phyloP scores from a whole-genome alignment of 2,888 invertebrate genomes.

The Lagria hirta region DNA sequence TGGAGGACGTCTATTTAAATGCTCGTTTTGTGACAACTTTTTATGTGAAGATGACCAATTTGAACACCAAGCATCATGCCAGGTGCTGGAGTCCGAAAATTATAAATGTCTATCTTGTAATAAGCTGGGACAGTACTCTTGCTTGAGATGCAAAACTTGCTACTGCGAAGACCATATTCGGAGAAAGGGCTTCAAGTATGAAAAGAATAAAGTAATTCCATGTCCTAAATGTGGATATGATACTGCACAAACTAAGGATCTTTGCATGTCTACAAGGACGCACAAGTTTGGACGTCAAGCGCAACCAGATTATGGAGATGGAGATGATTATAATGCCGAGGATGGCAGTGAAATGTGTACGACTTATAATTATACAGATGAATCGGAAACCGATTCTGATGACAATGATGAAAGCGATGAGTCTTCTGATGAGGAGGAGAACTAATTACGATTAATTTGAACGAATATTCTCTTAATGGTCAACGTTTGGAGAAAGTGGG shows the following conservation, averaged over 20 bases:
- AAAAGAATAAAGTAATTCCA: slow-evolving; percentile 79
- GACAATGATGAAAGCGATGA: slow-evolving; percentile 57
- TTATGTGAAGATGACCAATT: slow-evolving; percentile 95
- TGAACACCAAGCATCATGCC: slow-evolving; percentile 96
- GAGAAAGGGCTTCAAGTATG: slow-evolving; percentile 87
- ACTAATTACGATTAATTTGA: too few species aligned
- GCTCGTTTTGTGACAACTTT: slow-evolving; percentile 86
- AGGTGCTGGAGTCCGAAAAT: slow-evolving; percentile 91
- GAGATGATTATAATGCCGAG: slow-evolving; percentile 58
- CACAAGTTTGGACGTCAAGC: slow-evolving; percentile 90
- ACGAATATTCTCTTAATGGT: too few species aligned
- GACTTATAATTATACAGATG: slow-evolving; percentile 47
- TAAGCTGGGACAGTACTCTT: slow-evolving; percentile 91
- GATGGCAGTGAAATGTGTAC: too few species aligned
- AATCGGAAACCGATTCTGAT: slow-evolving; percentile 54
- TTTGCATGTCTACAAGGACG: slow-evolving; percentile 90
- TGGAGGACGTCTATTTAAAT: slow-evolving; percentile 87
- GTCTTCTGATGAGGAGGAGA: slow-evolving; percentile 53
- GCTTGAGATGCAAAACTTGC: slow-evolving; percentile 92
- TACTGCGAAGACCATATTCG: slow-evolving; percentile 96
- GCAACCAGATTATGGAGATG: slow-evolving; percentile 60
- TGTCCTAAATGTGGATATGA: slow-evolving; percentile 94
- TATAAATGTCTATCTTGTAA: slow-evolving; percentile 97
- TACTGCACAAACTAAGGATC: slow-evolving; percentile 90
- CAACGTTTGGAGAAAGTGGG: too few species aligned